Evolutionary conservation across 2,888 invertebrate genomes (phyloP).

Genomic region (Nebria salina): DNA sequence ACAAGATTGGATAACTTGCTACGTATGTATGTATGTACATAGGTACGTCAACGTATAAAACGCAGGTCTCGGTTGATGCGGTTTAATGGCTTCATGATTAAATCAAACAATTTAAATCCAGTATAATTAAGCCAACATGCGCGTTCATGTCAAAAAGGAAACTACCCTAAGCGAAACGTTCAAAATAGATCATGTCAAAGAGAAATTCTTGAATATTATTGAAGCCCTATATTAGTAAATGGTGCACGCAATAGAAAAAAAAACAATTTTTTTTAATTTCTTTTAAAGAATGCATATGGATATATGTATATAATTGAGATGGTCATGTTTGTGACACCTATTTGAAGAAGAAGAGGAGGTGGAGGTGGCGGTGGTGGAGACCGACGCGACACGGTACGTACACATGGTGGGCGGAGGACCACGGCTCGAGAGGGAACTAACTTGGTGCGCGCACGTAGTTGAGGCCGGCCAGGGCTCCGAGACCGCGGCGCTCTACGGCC

Average conservation of each 20-base stretch:
- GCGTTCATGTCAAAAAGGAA: too few relatives aligned
- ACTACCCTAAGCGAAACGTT: too few relatives aligned
- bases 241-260: neutral
- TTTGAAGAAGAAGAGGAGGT: constrained; percentile 22
- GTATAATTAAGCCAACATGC: too few relatives aligned
- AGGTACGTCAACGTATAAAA: neutral
- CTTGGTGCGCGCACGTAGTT: constrained; percentile 34
- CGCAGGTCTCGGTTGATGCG: neutral
- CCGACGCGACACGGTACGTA: constrained; percentile 49
- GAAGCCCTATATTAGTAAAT: neutral
- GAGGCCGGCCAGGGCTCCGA: constrained; percentile 43
- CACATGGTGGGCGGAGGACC: constrained; percentile 27
- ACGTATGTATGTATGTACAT: neutral
- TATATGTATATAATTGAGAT: constrained; percentile 40
- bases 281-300: neutral
- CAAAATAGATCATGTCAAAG: too few relatives aligned
- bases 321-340: constrained; percentile 47
- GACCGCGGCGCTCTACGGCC: constrained; percentile 39
- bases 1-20: neutral
- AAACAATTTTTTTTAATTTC: neutral
- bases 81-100: neutral
- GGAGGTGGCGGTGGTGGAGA: constrained; percentile 55
- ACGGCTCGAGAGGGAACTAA: constrained; percentile 11
- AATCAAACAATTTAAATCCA: too few relatives aligned
- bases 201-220: too few relatives aligned